A percentile compares a stretch with the other conserved stretches of the same genome.
phyloP scores from a whole-genome alignment of 1,140 invertebrate species.

The Ceratitis capitata region DNA sequence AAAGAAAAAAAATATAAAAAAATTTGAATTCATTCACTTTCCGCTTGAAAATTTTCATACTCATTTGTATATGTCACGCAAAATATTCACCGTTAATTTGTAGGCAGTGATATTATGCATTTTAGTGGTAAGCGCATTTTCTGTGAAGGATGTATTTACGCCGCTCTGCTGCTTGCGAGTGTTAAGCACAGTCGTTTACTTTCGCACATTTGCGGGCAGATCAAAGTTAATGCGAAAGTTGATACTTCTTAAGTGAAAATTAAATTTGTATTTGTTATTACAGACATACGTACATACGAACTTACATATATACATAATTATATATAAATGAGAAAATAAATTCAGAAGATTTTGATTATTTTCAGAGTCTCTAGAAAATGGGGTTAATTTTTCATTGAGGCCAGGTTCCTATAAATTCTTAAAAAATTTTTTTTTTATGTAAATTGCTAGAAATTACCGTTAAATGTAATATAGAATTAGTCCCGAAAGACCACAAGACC shows the following conservation, averaged over 20 bases:
- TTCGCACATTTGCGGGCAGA: not conserved
- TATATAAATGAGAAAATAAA: too few relatives aligned
- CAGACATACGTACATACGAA: too few relatives aligned
- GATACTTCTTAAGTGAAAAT: slow-evolving; percentile 9
- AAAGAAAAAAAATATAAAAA: not conserved
- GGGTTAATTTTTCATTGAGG: too few relatives aligned
- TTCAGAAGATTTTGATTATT: too few relatives aligned
- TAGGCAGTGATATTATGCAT: not conserved
- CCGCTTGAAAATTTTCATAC: not conserved
- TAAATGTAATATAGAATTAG: too few relatives aligned
- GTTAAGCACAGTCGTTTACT: not conserved
- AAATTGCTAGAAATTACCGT: too few relatives aligned
- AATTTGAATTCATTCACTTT: slow-evolving; percentile 12
- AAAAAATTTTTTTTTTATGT: too few relatives aligned
- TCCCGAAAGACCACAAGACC: too few relatives aligned
- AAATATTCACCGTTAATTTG: not conserved
- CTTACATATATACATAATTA: too few relatives aligned
- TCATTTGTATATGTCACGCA: not conserved
- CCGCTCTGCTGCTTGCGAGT: not conserved
- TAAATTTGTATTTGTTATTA: not conserved
- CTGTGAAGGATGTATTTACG: not conserved
- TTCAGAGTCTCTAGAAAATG: too few relatives aligned
- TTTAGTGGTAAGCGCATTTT: not conserved
- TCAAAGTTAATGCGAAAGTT: not conserved
- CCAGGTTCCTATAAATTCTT: too few relatives aligned